These are phyloP conservation scores for Camponotus floridanus DNA, from an alignment of 1,140 invertebrate species.

Conservation along the genomic window DNA sequence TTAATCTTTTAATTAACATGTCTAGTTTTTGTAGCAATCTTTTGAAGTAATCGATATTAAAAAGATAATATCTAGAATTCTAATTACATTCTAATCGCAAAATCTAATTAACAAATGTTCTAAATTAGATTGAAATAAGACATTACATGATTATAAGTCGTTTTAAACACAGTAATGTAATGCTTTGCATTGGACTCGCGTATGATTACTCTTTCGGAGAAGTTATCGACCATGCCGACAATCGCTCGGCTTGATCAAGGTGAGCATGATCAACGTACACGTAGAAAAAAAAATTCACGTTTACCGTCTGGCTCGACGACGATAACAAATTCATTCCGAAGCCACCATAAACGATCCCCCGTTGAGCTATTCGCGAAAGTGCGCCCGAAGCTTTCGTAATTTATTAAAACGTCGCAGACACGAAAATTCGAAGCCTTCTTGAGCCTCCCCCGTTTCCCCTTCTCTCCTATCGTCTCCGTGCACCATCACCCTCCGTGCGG, in stretches of 20 bases:
- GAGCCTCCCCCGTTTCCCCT: neutral
- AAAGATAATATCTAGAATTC: neutral
- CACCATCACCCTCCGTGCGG: neutral
- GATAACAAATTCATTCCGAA: constrained; percentile 74
- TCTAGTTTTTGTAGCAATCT: no score
- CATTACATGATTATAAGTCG: neutral
- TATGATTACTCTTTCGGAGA: neutral
- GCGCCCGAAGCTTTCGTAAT: constrained; percentile 67
- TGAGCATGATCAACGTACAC: constrained; percentile 44
- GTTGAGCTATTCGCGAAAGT: constrained; percentile 63
- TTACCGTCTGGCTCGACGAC: constrained; percentile 7
- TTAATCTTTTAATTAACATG: neutral
- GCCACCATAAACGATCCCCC: constrained; percentile 74
- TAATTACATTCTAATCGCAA: neutral
- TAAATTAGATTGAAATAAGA: neutral
- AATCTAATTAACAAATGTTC: neutral
- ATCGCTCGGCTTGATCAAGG: constrained; percentile 12
- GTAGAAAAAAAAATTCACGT: constrained; percentile 60
- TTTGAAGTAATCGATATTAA: no score
- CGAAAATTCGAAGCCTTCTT: constrained; percentile 67
- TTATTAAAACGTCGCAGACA: constrained; percentile 75
- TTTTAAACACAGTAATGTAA: constrained; percentile 19
- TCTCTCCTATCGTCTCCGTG: neutral
- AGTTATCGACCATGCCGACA: constrained; percentile 32
- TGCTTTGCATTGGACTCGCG: neutral